Evolutionary conservation across 1,140 invertebrate genomes (phyloP), one percentile per base, ranked within the genome.

Genomic region (Drosophila dunni): DNA sequence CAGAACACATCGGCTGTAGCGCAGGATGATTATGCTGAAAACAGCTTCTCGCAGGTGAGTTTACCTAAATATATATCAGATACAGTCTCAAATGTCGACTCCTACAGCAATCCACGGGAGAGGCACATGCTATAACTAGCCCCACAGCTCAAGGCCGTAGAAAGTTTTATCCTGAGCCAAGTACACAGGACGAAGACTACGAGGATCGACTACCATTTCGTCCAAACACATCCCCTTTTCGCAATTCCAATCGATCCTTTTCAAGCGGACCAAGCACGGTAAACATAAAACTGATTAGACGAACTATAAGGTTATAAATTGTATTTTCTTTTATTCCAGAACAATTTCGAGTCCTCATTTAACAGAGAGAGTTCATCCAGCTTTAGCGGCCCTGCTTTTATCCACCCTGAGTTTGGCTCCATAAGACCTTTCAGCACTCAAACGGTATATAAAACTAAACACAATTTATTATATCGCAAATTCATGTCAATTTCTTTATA

Each of bases 1-100:
- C 29, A 34, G 2, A 61, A 29, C 24, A 5, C 3, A 7, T n/a
- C 54, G 0, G 6, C 5, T 3, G 11, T n/a, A 7, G 7, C 8
- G 0, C 7, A 13, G 11, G 40, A 40, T 36, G 13, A 29, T 11
- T 17, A 42, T n/a, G 8, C 20, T 8, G 13, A 40, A 10, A 4
- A 38, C 6, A 34, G 13, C 5, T 48, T 64, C n/a, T 33, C 33
- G 15, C 40, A 64, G 42, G 67, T 70, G 6, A 44, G 48, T 36
- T 42, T 8, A 15, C 6, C 6, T 20, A 15, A 10, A 20, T 10
- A 58, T 29, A 29, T 29, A 29, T 29, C 24, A 6, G 24, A 29
- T 29, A 29, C 6, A 6, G 3, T n/a, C n/a, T n/a, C n/a, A 29
- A 5, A 4, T 29, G 6, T 24, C 17, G 0, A 20, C 2, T 5